Base-by-base conservation (phyloP, 1,140 invertebrate genomes). In the Drosophila sp. region DNA sequence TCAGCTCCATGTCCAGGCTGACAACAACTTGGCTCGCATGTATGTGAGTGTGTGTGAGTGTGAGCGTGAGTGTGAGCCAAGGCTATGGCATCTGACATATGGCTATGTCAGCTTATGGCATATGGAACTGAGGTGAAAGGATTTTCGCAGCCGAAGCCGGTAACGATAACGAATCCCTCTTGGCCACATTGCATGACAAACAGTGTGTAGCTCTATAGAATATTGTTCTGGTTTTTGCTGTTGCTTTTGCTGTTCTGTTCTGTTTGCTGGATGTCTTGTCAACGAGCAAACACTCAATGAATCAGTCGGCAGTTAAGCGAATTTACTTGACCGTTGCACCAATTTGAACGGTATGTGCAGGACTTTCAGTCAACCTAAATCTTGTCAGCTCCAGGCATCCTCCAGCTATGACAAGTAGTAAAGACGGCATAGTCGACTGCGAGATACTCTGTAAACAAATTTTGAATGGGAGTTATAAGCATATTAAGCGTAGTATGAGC, bases 61-160 rank as follows among this genome's bases (percentile, higher is more conserved):
- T 21, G 21, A 21, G 21, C 4, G 21, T 21, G 21, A 25, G 48
- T 46, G 43, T 25, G 13, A 58, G 38, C 78, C 82, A 87, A 87
- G 83, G 83, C 82, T 87, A 69, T 64, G 32, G 50, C 70, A 61
- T 45, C 48, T 63, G 41, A 45, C 63, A 59, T 43, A 45, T 63
- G 48, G 18, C 36, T 36, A 16, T 61, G 43, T 21, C 21, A 21
- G 45, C 41, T 14, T 25, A 21, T 71, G 21, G 27, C 54, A 32
- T 40, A 56, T 67, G 66, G 51, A 36, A 64, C 69, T 41, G 66
- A 66, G 76, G 86, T 90, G 86, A 90, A 90, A 90, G 86, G 86
- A 75, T 72, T 79, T 53, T 58, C 18, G 41, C 34, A 41, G 16
- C 9, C 48, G 57, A 16, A 50, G 79, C 43, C 56, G 54, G 38